Evolutionary conservation across 1,140 invertebrate species (phyloP), one percentile per base, ranked within the genome.

Genomic region (Brachionus rotundiformis): DNA sequence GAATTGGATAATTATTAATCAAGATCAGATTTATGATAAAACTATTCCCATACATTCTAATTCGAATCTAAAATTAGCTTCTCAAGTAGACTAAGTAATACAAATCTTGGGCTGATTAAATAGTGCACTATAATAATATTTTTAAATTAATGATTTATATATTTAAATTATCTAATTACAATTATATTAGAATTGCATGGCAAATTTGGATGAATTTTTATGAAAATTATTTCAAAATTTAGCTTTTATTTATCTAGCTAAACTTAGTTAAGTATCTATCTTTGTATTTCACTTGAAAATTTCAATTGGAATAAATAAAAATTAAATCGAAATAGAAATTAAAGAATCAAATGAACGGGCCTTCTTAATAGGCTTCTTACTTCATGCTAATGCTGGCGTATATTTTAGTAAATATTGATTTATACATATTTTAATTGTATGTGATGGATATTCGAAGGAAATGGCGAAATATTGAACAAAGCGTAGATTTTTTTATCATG

Each of bases 131-230:
- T 19, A 54, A 54, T 54, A 54, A 54, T 54, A 54, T 54, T 54
- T 41, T 54, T 54, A 54, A 54, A 54, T 54, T 54, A 54, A 54
- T 54, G 47, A 54, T 54, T 54, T 54, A 54, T 54, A 54, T 54
- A 54, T 54, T 54, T 54, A 54, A 54, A 54, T 54, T 54, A 54
- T 54, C 47, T 54, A 54, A 54, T 54, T 54, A 54, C 47, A 54
- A 54, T 19, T 54, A 54, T 54, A 54, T 54, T 54, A 54, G 47
- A 54, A 54, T 54, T 54, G 47, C 23, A 54, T 54, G 19, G n/a
- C 19, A 54, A 54, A 54, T 54, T 54, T 54, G 10, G 47, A 54
- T 19, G 5, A 54, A 54, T 54, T 54, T 54, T 19, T n/a, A 54
- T n/a, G 47, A 54, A 54, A 54, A 54, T 54, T 54, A 54, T 54